phyloP scores from a whole-genome alignment of 2,888 invertebrate genomes.

The Acrocyrtus sp. region DNA sequence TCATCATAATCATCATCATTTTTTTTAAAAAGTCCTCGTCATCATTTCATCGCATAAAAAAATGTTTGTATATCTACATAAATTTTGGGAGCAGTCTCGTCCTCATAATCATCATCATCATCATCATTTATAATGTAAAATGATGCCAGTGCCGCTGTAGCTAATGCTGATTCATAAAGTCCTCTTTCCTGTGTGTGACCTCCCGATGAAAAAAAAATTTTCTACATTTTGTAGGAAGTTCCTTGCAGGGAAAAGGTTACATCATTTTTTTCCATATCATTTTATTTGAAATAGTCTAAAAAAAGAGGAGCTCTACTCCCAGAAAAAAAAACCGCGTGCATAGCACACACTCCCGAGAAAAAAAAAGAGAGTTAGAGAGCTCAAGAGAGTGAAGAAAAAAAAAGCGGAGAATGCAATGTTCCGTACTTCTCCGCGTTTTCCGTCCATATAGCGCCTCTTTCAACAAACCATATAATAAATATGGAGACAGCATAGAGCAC shows the following conservation, averaged over 20 bases:
- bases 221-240: conserved; percentile 31
- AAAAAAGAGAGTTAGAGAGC: not conserved
- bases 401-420: not conserved
- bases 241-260: conserved; percentile 24
- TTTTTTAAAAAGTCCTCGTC: conserved; percentile 22
- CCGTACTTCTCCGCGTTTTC: not conserved
- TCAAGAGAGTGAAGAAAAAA: not conserved
- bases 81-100: conserved; percentile 4
- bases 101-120: conserved; percentile 14
- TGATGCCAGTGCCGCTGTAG: not conserved
- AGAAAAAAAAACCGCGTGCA: conserved; percentile 14
- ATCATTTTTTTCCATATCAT: conserved; percentile 24
- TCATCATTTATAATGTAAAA: not conserved
- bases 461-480: conserved; percentile 53
- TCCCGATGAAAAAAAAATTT: conserved; percentile 12
- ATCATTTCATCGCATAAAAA: conserved; percentile 41
- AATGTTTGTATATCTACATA: conserved; percentile 20
- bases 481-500: conserved; percentile 58
- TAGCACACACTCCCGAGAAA: not conserved
- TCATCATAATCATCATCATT: conserved; percentile 44
- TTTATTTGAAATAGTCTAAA: too few species aligned
- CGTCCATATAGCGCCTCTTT: not conserved
- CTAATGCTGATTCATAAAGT: conserved; percentile 32
- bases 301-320: too few species aligned
- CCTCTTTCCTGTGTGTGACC: conserved; percentile 35